phyloP scores from a whole-genome alignment of 2,113 vertebrate genomes.

The Probosciger aterrimus region DNA sequence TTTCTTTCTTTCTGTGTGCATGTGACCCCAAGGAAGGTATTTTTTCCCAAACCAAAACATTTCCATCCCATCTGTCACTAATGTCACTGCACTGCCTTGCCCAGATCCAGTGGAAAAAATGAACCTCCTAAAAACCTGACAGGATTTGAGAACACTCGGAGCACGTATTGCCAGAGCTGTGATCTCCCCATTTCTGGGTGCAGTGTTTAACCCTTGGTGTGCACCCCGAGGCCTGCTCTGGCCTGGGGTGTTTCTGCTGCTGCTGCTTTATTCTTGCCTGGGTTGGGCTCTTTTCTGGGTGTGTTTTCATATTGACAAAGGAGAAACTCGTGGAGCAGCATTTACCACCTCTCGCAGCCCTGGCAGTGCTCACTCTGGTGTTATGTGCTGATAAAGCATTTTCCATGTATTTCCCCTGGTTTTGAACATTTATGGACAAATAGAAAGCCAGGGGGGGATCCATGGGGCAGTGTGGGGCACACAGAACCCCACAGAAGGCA shows the following conservation, averaged over 20 bases:
- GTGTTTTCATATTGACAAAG: not conserved
- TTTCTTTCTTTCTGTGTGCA: not conserved
- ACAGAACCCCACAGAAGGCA: not conserved
- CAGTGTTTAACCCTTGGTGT: not conserved
- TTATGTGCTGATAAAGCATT: not conserved
- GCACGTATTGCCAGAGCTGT: not conserved
- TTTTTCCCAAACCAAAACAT: not conserved
- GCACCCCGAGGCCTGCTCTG: not conserved
- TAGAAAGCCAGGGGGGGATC: not conserved
- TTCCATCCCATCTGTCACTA: conserved; percentile 60
- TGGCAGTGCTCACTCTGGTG: not conserved
- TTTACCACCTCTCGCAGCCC: not conserved
- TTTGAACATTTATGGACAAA: not conserved
- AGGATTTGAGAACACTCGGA: not conserved
- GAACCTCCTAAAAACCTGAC: not conserved
- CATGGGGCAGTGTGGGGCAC: too few relatives aligned
- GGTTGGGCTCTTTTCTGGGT: not conserved
- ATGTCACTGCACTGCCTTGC: conserved; percentile 41
- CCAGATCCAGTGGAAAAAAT: not conserved
- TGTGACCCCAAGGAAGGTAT: conserved; percentile 9
- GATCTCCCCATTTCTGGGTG: not conserved
- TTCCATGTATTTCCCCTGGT: not conserved
- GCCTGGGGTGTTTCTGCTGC: not conserved
- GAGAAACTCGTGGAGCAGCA: not conserved
- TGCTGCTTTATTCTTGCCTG: not conserved